A percentile compares a stretch with the other conserved stretches of the same genome.
Conservation (phyloP, 2,888 invertebrate species). For the Folsomia candida region DNA sequence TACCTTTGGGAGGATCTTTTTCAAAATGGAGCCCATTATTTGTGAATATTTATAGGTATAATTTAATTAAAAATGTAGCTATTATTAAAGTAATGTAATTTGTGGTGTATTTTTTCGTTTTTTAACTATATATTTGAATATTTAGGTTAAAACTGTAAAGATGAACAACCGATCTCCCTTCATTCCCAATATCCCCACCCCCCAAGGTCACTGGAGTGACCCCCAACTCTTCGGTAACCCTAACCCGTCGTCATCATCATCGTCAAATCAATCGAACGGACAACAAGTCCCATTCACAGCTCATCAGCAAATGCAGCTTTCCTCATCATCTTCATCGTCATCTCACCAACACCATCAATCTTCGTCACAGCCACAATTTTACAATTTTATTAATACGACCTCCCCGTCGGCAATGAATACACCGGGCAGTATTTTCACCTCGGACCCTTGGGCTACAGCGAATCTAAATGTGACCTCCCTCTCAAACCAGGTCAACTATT, state of each 20-base stretch:
- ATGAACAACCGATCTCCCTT: constrained; percentile 7
- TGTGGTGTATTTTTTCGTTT: too few relatives aligned
- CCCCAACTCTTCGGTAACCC: background rate
- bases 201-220: constrained; percentile 9
- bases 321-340: background rate
- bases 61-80: too few relatives aligned
- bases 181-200: constrained; percentile 5
- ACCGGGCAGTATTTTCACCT: background rate
- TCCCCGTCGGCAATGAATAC: too few relatives aligned
- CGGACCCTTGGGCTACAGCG: background rate
- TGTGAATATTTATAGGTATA: too few relatives aligned
- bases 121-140: too few relatives aligned
- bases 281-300: background rate
- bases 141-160: too few relatives aligned
- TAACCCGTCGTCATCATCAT: background rate
- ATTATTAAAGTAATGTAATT: too few relatives aligned
- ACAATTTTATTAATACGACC: too few relatives aligned
- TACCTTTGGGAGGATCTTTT: too few relatives aligned
- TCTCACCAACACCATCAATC: too few relatives aligned
- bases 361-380: too few relatives aligned
- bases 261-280: background rate
- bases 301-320: constrained; percentile 10
- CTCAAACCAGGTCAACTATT: background rate
- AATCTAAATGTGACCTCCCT: background rate
- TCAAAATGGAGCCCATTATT: too few relatives aligned